Conservation (phyloP, 2,113 vertebrate species). For the Elephantulus edwardii region DNA sequence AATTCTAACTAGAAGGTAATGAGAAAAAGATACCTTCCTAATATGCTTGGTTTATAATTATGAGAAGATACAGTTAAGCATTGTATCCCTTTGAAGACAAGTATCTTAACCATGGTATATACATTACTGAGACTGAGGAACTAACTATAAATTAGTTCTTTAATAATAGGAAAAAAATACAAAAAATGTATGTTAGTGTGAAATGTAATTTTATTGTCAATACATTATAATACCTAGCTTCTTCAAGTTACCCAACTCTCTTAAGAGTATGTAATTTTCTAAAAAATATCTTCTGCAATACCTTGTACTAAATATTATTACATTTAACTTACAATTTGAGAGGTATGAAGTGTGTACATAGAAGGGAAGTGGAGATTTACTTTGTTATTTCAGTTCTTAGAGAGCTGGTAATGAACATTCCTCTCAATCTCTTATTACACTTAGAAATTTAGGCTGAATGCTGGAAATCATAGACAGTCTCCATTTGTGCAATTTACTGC, state of each 20-base stretch:
- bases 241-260: neutral
- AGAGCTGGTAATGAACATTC: neutral
- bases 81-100: neutral
- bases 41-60: neutral
- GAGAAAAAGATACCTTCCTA: neutral
- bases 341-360: neutral
- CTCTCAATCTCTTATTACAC: neutral
- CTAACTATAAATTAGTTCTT: neutral
- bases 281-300: neutral
- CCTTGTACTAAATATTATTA: neutral
- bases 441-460: neutral
- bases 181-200: neutral
- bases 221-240: neutral
- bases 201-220: neutral
- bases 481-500: too few relatives aligned
- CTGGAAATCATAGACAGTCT: neutral
- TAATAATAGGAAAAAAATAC: neutral
- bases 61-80: neutral
- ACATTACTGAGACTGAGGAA: neutral
- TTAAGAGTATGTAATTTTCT: neutral
- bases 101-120: neutral
- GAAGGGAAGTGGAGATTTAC: neutral
- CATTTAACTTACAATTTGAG: slow-evolving; percentile 20
- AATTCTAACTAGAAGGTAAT: too few relatives aligned
- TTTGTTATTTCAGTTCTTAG: neutral